A percentile compares a stretch with the other conserved stretches of the same genome.
These are phyloP conservation scores for Cephus rjabovi DNA, from an alignment of 2,888 invertebrate species.

Conservation along the genomic window DNA sequence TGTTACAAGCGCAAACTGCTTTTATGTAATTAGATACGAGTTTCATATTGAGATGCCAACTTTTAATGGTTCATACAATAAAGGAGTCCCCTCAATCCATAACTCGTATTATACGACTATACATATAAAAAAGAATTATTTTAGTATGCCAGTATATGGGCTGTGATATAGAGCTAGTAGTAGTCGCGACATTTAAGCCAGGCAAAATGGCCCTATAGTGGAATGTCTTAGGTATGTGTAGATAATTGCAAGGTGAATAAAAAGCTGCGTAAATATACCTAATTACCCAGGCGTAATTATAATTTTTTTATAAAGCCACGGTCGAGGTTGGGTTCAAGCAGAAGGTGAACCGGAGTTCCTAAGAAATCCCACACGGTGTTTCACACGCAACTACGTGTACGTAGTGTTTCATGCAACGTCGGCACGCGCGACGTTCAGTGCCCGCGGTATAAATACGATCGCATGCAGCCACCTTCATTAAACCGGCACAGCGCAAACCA, in stretches of 20 bases:
- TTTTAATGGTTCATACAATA: too few species aligned
- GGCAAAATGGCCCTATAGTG: background rate
- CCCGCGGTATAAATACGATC: slow-evolving; percentile 45
- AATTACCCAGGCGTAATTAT: slow-evolving; percentile 5
- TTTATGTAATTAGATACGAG: too few species aligned
- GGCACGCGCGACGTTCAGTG: slow-evolving; percentile 46
- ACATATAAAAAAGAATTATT: background rate
- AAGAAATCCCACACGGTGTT: slow-evolving; percentile 46
- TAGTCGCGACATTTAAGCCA: background rate
- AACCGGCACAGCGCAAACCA: slow-evolving; percentile 37
- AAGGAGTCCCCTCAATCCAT: too few species aligned
- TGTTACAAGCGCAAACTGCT: too few species aligned
- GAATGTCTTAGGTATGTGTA: background rate
- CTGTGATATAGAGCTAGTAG: background rate
- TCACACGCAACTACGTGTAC: slow-evolving; percentile 30
- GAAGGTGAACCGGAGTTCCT: slow-evolving; percentile 41
- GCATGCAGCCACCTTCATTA: slow-evolving; percentile 48
- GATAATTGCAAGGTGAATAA: slow-evolving; percentile 1
- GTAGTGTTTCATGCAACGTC: slow-evolving; percentile 10
- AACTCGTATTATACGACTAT: background rate
- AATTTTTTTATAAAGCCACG: slow-evolving; percentile 3
- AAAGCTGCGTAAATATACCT: slow-evolving; percentile 4
- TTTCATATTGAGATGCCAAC: too few species aligned
- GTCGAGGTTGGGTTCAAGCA: slow-evolving; percentile 8
- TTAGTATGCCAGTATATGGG: background rate